Base-by-base conservation (phyloP, 2,888 invertebrate genomes). In the Copidosoma aretas region DNA sequence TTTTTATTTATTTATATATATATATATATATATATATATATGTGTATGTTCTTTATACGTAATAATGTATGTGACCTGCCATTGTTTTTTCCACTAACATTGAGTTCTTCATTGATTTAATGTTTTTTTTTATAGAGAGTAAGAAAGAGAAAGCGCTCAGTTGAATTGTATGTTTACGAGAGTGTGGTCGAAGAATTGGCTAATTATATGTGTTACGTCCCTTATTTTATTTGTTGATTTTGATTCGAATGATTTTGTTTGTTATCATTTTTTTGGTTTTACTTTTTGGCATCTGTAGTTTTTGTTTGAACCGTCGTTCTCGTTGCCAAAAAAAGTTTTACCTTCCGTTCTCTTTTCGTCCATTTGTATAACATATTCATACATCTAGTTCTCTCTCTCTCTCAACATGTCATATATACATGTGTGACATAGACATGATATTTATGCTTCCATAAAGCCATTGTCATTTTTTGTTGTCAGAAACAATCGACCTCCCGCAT, bases 61-160 rank as follows among this genome's bases (percentile, higher is more conserved):
- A 25, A 60, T 21, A n/a, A n/a, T 64, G 54, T 58, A 32, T 67
- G 53, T 67, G 60, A 68, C 49, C 53, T 67, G 57, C 66, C 57
- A 54, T 63, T 69, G 56, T 64, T 67, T 64, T 63, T 67, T 67
- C 46, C 32, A 54, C 64, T 65, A 46, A n/a, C n/a, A 41, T 58
- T 63, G 54, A 24, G 41, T 51, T 61, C 54, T 39, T 63, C 22
- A 49, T 49, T 67, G 52, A 22, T 49, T 57, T 58, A 62, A 46
- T 58, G 58, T 25, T 17, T 19, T 21, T 56, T 19, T 61, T n/a
- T 12, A 24, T 41, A 49, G 24, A 60, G 58, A 61, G 49, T 54
- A 58, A 64, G 54, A 62, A 32, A 32, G 64, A 64, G 51, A 68
- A 32, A 65, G 58, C 57, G 63, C 62, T 59, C 67, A 64, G 60